A percentile compares a stretch with the other conserved stretches of the same genome.
These are phyloP conservation scores for Festucalex cinctus DNA, from an alignment of 2,113 vertebrate genomes.

Conservation along the genomic window DNA sequence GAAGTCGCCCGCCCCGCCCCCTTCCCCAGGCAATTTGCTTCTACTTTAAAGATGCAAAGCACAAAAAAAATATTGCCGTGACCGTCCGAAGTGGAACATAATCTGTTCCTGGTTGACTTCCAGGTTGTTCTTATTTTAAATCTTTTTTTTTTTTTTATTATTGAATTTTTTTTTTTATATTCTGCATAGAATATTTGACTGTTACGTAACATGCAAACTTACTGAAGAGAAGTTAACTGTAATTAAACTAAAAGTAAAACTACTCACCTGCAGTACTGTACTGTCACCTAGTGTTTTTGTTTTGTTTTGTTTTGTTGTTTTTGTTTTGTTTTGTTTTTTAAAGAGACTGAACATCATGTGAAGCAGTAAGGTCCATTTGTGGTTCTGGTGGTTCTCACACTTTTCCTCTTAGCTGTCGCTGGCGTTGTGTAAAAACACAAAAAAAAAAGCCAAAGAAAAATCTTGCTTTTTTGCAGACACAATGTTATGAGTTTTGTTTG, in stretches of 20 bases:
- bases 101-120: not conserved
- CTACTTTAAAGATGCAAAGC: conserved; percentile 1
- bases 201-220: not conserved
- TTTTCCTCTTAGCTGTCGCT: not conserved
- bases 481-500: not conserved
- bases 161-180: too few relatives aligned
- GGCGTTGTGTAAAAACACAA: not conserved
- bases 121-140: not conserved
- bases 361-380: not conserved
- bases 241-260: not conserved
- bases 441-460: not conserved
- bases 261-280: not conserved
- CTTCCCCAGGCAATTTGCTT: not conserved
- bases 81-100: not conserved
- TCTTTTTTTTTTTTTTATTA: not conserved
- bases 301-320: too few relatives aligned
- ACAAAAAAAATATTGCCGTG: not conserved
- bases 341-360: not conserved
- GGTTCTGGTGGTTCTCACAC: not conserved
- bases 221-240: not conserved
- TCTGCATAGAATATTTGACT: too few relatives aligned
- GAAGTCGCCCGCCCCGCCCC: not conserved
- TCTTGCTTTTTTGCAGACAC: not conserved
- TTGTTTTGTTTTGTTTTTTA: too few relatives aligned
- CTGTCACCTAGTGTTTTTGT: not conserved